Evolutionary conservation across 1,140 invertebrate species (phyloP).

Genomic region (Megalonaias nervosa): DNA sequence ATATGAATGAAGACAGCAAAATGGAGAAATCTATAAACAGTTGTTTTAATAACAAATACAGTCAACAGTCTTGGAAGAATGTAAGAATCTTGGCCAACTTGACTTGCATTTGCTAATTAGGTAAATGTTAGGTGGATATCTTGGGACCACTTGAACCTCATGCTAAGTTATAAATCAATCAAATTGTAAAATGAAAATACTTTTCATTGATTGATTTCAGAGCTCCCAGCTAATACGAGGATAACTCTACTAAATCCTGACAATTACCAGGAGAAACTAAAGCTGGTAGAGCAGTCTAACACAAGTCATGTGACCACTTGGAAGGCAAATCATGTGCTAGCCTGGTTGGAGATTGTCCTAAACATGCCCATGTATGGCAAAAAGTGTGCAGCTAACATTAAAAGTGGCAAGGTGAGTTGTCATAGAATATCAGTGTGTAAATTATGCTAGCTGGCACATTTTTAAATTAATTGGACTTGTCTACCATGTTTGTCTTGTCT

Average conservation of each 20-base stretch:
- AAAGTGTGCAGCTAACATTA: conserved; percentile 91
- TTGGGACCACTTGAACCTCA: neutral
- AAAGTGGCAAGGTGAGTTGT: conserved; percentile 88
- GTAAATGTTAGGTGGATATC: neutral
- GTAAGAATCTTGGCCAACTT: neutral
- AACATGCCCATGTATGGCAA: conserved; percentile 95
- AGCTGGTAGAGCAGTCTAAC: conserved; percentile 86
- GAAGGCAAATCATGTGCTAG: conserved; percentile 92
- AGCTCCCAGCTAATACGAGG: conserved; percentile 42
- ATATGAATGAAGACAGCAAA: too few relatives aligned
- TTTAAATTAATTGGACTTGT: too few relatives aligned
- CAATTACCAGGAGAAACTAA: conserved; percentile 86
- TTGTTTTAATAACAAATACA: too few relatives aligned
- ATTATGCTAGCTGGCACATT: too few relatives aligned
- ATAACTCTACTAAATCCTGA: conserved; percentile 80
- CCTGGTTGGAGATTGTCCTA: conserved; percentile 93
- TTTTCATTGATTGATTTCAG: conserved; percentile 33
- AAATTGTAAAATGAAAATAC: conserved; percentile 10
- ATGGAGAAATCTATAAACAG: too few relatives aligned
- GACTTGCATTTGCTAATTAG: neutral
- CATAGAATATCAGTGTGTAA: too few relatives aligned
- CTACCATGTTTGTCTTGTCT: too few relatives aligned
- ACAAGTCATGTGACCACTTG: conserved; percentile 91
- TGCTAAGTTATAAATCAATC: neutral
- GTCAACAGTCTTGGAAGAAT: too few relatives aligned